Evolutionary conservation across 2,888 invertebrate genomes (phyloP), one percentile per base, ranked within the genome.

Genomic region (Adela reaumurella): DNA sequence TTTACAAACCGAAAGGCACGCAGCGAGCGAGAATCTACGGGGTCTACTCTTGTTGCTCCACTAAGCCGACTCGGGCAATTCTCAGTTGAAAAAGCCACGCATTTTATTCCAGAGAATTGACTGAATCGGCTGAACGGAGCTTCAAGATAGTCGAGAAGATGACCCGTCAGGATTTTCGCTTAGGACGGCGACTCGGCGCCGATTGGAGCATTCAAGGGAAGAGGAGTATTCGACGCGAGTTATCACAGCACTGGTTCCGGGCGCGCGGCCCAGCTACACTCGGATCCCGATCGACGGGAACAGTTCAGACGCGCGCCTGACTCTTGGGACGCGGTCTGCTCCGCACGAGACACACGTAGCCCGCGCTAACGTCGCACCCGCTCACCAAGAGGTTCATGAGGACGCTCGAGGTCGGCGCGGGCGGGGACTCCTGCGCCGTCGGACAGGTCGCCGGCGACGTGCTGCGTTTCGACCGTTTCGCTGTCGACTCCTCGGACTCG

Each of bases 331-430:
- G 79, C 46, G 83, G 83, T 64, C 84, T 77, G 69, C 84, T 81
- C 62, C 87, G 88, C 68, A 89, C 87, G 74, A 90, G 83, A 74
- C 92, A 92, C 65, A 89, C 87, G 72, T 96, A 96, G 57, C 95
- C 96, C 58, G 94, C 91, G 79, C 90, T 90, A 68, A 92, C 89
- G 74, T 96, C 96, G 74, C 94, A 94, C 62, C 96, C 96, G 83
- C 92, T 94, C 79, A 96, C 90, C 81, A 96, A 84, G 59, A 96
- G 87, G 81, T 96, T 96, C 88, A 94, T 92, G 64, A 96, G 86
- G 65, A 96, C 95, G 71, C 90, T 90, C 58, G 86, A 87, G 49
- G 86, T 86, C 51, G 82, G 83, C 53, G 82, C 81, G 8, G 68
- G 61, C 1, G 61, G 58, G 17, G 65, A 55, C 19, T 64, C 56